These are phyloP conservation scores for Cygnus atratus DNA, from an alignment of 2,113 vertebrate genomes.

Conservation along the genomic window DNA sequence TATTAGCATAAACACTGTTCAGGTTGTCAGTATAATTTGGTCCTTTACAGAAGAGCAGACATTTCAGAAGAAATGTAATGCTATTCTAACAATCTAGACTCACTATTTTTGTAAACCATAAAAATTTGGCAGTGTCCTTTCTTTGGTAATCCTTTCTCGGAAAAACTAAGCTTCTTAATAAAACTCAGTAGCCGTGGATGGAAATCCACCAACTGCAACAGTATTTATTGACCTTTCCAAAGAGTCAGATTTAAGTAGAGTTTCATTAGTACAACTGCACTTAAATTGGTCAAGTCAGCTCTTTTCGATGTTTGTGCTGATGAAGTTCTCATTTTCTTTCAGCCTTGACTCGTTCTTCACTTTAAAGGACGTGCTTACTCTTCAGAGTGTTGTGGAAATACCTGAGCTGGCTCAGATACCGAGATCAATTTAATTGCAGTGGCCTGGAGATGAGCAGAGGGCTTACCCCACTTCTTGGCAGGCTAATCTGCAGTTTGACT, in stretches of 20 bases:
- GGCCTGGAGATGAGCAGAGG: neutral
- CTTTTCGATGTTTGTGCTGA: neutral
- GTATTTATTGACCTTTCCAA: slow-evolving; percentile 52
- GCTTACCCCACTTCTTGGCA: neutral
- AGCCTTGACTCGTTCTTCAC: neutral
- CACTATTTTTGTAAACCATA: slow-evolving; percentile 25
- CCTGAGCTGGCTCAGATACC: neutral
- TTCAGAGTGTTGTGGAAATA: neutral
- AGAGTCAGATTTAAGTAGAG: slow-evolving; percentile 52
- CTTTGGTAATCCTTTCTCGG: slow-evolving; percentile 52
- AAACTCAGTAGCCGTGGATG: slow-evolving; percentile 35
- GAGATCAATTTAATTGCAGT: neutral
- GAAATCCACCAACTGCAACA: slow-evolving; percentile 43
- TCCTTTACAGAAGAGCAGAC: neutral
- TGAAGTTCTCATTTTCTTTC: slow-evolving; percentile 1
- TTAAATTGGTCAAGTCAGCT: slow-evolving; percentile 19
- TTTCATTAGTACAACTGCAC: slow-evolving; percentile 33
- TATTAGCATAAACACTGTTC: neutral
- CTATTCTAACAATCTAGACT: slow-evolving; percentile 38
- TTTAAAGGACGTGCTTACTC: neutral
- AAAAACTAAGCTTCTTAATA: slow-evolving; percentile 68
- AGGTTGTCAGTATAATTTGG: neutral
- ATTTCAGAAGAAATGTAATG: slow-evolving; percentile 15
- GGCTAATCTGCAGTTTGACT: neutral
- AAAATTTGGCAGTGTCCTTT: slow-evolving; percentile 20